phyloP scores from a whole-genome alignment of 2,113 vertebrate genomes.

The Caretta caretta region DNA sequence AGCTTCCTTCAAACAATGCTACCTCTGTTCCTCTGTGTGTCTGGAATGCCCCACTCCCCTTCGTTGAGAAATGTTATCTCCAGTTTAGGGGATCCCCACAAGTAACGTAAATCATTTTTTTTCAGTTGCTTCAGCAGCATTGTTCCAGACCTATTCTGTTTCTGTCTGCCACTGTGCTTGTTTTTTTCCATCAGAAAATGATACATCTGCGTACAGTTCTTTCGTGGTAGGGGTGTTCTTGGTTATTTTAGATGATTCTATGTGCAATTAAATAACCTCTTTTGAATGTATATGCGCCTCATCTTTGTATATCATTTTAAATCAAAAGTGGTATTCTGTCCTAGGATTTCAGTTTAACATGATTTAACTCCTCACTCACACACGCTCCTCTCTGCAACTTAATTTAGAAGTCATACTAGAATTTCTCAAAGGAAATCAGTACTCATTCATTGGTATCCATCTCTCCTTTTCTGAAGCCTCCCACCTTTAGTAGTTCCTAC shows the following conservation, averaged over 20 bases:
- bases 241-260: neutral
- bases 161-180: neutral
- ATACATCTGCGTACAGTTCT: neutral
- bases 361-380: conserved; percentile 27
- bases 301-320: conserved; percentile 9
- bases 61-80: neutral
- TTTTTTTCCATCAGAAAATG: neutral
- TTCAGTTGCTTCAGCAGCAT: neutral
- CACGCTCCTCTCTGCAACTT: conserved; percentile 32
- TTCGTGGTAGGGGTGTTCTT: neutral
- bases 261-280: neutral
- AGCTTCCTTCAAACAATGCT: neutral
- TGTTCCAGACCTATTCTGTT: neutral
- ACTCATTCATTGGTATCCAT: conserved; percentile 55
- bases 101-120: neutral
- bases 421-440: conserved; percentile 59
- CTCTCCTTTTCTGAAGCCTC: conserved; percentile 24
- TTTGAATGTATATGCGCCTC: neutral
- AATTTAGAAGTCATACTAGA: conserved; percentile 45
- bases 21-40: neutral
- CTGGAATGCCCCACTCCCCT: accelerated
- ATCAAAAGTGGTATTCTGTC: neutral
- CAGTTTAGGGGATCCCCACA: neutral
- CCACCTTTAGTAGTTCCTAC: conserved; percentile 11
- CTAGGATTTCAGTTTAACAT: conserved; percentile 40